phyloP scores from a whole-genome alignment of 1,140 invertebrate species.

The Lucilia cuprina region DNA sequence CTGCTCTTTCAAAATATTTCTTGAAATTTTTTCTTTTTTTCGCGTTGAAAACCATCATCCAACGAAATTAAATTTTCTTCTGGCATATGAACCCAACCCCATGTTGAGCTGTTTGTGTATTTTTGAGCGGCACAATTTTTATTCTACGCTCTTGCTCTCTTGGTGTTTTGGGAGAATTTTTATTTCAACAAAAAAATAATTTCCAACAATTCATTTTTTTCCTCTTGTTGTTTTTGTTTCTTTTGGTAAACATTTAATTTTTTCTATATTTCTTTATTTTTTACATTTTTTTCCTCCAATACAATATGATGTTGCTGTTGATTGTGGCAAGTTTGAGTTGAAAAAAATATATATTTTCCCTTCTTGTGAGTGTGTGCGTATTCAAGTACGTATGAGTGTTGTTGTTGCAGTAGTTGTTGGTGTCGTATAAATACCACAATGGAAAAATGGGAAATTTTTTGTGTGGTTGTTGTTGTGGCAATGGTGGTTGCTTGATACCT shows the following conservation, averaged over 20 bases:
- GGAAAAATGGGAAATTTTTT: constrained; percentile 63
- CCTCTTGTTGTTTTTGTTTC: background rate
- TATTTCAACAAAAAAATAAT: background rate
- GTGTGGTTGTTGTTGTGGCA: constrained; percentile 62
- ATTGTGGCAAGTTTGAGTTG: constrained; percentile 14
- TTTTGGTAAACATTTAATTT: background rate
- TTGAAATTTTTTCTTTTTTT: background rate
- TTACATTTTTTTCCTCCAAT: background rate
- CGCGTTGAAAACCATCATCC: no score
- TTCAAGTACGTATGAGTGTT: background rate
- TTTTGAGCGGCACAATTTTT: background rate
- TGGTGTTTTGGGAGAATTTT: no score
- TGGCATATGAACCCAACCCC: background rate
- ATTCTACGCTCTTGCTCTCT: background rate
- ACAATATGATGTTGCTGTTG: background rate
- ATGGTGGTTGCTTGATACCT: constrained; percentile 62
- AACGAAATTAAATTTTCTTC: background rate
- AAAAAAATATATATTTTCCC: background rate
- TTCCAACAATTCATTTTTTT: background rate
- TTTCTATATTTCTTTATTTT: constrained; percentile 3
- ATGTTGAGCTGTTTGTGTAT: background rate
- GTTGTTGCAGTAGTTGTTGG: constrained; percentile 20
- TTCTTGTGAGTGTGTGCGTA: background rate
- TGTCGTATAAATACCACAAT: constrained; percentile 50
- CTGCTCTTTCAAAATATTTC: background rate